Evolutionary conservation across 2,113 vertebrate genomes (phyloP).

Genomic region (Pteruthius melanotis): DNA sequence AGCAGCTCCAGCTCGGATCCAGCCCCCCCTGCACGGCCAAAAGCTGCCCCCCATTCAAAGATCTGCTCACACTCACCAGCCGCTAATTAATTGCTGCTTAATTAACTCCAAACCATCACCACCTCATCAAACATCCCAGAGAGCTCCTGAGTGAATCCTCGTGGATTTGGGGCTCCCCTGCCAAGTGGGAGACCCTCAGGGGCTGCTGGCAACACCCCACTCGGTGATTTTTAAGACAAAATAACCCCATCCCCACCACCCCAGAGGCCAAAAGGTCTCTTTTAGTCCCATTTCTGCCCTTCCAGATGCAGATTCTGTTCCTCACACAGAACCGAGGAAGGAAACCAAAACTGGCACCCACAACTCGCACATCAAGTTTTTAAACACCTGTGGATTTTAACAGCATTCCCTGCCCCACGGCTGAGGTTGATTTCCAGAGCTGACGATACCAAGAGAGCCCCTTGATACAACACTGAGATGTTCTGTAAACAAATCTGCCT

Average conservation of each 20-base stretch:
- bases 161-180: not conserved
- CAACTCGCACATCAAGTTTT: not conserved
- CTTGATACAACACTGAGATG: conserved; percentile 18
- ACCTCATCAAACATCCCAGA: not conserved
- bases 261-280: not conserved
- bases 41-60: not conserved
- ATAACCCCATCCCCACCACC: not conserved
- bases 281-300: not conserved
- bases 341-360: not conserved
- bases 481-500: not conserved
- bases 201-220: not conserved
- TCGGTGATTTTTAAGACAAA: not conserved
- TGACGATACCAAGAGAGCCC: not conserved
- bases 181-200: not conserved
- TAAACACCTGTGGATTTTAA: not conserved
- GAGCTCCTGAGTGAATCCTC: not conserved
- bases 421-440: not conserved
- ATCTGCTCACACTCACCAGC: not conserved
- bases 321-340: not conserved
- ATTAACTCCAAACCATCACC: not conserved
- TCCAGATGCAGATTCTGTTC: not conserved
- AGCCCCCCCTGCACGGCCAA: not conserved
- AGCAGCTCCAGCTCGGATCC: not conserved
- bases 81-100: not conserved
- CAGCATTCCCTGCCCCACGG: not conserved